A percentile compares a stretch with the other conserved stretches of the same genome.
These are phyloP conservation scores for Aurelia aurita DNA, from an alignment of 30 jellyfish, hydroid and myxozoan genomes.

Conservation along the genomic window DNA sequence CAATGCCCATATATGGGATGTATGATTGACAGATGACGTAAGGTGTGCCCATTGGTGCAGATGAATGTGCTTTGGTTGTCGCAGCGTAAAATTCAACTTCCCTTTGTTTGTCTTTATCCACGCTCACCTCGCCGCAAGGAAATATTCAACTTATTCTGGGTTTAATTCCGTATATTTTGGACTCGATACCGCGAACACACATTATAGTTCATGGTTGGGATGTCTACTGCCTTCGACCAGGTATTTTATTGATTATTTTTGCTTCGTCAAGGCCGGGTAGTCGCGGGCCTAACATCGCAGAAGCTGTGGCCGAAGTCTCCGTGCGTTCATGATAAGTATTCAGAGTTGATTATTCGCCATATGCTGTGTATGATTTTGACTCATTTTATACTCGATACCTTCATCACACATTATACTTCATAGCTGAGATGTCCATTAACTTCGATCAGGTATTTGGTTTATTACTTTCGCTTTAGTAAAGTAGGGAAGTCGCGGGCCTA, in stretches of 20 bases:
- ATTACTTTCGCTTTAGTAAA: too few species aligned
- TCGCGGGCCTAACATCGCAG: too few species aligned
- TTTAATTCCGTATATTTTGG: not conserved
- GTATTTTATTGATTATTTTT: conserved; percentile 24
- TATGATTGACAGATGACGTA: conserved; percentile 81
- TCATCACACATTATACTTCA: too few species aligned
- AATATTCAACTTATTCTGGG: not conserved
- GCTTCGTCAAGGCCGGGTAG: too few species aligned
- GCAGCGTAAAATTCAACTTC: conserved; percentile 44
- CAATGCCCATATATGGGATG: conserved; percentile 43
- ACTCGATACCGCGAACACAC: conserved; percentile 2
- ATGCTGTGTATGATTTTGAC: too few species aligned
- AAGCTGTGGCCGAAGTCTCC: too few species aligned
- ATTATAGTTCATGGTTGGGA: conserved; percentile 71
- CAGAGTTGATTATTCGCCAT: too few species aligned
- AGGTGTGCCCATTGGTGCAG: conserved; percentile 74
- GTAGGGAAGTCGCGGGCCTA: too few species aligned
- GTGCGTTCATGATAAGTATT: too few species aligned
- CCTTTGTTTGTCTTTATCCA: conserved; percentile 48
- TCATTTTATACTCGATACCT: too few species aligned
- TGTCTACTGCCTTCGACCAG: conserved; percentile 92
- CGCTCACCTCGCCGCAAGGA: conserved; percentile 16
- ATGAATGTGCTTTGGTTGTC: conserved; percentile 51
- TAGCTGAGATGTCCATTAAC: too few species aligned
- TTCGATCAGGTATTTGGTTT: too few species aligned